phyloP scores from a whole-genome alignment of 2,888 invertebrate genomes.

The Ecliptopera silaceata region DNA sequence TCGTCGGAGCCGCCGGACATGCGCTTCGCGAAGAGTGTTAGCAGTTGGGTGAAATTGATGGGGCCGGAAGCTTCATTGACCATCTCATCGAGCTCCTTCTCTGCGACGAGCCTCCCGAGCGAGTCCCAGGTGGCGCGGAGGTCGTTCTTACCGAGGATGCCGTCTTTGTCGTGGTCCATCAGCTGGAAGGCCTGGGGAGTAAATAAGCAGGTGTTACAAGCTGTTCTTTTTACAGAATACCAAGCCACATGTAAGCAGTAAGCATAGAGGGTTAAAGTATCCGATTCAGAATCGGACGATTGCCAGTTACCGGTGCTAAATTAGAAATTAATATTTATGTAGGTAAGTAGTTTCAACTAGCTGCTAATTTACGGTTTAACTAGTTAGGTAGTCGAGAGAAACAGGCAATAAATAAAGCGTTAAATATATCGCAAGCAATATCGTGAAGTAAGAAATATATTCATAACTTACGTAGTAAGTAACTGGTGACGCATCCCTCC shows the following conservation, averaged over 20 bases:
- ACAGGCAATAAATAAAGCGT: too few relatives aligned
- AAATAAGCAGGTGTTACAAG: background rate
- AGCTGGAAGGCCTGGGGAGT: constrained; percentile 92
- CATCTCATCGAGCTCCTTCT: constrained; percentile 96
- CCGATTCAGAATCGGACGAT: background rate
- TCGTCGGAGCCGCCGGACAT: constrained; percentile 97
- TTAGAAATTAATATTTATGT: too few relatives aligned
- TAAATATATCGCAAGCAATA: too few relatives aligned
- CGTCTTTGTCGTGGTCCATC: constrained; percentile 98
- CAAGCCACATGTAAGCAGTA: background rate
- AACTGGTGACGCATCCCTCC: too few relatives aligned
- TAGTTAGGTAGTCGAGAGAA: too few relatives aligned
- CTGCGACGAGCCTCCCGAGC: constrained; percentile 93
- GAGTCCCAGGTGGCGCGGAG: constrained; percentile 95
- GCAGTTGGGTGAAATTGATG: constrained; percentile 97
- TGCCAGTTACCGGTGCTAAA: too few relatives aligned
- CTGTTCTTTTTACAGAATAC: background rate
- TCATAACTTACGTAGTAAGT: too few relatives aligned
- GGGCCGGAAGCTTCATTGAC: constrained; percentile 93
- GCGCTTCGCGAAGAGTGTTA: constrained; percentile 95
- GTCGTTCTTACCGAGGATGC: constrained; percentile 94
- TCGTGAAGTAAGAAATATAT: too few relatives aligned
- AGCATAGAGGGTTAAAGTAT: background rate
- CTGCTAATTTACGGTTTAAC: too few relatives aligned
- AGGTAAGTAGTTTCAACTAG: too few relatives aligned